Conservation (phyloP, 2,113 vertebrate species). For the Ancistrus triradiatus region DNA sequence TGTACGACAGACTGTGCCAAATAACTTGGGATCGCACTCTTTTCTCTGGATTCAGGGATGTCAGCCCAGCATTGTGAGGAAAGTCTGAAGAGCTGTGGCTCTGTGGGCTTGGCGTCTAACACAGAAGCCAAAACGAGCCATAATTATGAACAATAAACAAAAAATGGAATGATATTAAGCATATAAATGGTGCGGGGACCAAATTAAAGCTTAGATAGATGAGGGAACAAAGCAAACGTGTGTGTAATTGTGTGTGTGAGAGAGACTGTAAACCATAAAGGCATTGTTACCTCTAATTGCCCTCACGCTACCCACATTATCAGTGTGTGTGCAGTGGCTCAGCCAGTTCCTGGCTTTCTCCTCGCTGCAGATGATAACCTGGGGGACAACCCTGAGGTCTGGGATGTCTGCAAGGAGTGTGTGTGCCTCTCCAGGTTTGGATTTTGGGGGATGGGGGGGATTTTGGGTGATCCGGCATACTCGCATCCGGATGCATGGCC, state of each 20-base stretch:
- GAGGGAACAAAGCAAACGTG: too few relatives aligned
- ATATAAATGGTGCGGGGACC: too few relatives aligned
- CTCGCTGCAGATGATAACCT: conserved; percentile 50
- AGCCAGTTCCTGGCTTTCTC: conserved; percentile 55
- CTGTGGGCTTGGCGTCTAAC: too few relatives aligned
- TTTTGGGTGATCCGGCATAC: background rate
- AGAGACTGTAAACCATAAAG: conserved; percentile 8
- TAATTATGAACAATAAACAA: too few relatives aligned
- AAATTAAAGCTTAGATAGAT: too few relatives aligned
- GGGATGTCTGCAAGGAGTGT: conserved; percentile 46
- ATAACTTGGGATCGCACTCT: too few relatives aligned
- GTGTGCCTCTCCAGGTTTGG: conserved; percentile 21
- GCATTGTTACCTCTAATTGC: conserved; percentile 59
- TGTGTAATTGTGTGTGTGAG: conserved; percentile 13
- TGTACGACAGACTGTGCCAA: too few relatives aligned
- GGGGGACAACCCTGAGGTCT: conserved; percentile 56
- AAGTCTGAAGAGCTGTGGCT: too few relatives aligned
- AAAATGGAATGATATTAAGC: too few relatives aligned
- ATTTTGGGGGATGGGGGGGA: background rate
- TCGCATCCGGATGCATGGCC: conserved; percentile 52
- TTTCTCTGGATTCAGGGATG: too few relatives aligned
- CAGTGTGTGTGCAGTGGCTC: conserved; percentile 59
- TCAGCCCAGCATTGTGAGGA: too few relatives aligned
- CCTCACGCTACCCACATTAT: conserved; percentile 53
- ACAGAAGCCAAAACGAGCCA: too few relatives aligned